Evolutionary conservation across 2,113 vertebrate species (phyloP).

Genomic region (Maylandia zebra): DNA sequence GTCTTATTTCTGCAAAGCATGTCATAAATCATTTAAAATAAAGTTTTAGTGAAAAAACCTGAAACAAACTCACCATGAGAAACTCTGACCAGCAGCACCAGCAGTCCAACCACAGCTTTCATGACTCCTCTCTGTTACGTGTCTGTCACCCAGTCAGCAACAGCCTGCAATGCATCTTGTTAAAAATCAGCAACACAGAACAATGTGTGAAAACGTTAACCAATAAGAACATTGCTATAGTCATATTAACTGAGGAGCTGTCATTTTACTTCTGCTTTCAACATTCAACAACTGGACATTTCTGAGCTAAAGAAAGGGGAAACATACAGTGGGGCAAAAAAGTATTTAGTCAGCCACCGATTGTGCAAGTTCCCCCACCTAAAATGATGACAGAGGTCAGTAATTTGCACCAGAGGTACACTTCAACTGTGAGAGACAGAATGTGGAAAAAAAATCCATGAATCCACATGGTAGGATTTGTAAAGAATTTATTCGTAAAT

Average conservation of each 20-base stretch:
- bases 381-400: no score
- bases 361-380: no score
- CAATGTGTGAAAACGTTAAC: neutral
- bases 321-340: no score
- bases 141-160: fast-evolving
- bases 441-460: no score
- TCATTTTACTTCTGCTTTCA: neutral
- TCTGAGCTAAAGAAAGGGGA: neutral
- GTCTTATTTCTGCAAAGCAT: neutral
- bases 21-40: neutral
- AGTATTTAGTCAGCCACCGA: no score
- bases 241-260: neutral
- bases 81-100: neutral
- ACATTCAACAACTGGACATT: neutral
- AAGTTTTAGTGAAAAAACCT: neutral
- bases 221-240: neutral
- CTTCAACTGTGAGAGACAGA: no score
- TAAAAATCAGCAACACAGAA: fast-evolving
- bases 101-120: neutral
- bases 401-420: no score
- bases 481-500: no score
- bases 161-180: fast-evolving
- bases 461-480: no score
- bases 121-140: fast-evolving
- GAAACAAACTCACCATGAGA: neutral